phyloP scores from a whole-genome alignment of 2,113 vertebrate species.

The human (Homo sapiens) region DNA sequence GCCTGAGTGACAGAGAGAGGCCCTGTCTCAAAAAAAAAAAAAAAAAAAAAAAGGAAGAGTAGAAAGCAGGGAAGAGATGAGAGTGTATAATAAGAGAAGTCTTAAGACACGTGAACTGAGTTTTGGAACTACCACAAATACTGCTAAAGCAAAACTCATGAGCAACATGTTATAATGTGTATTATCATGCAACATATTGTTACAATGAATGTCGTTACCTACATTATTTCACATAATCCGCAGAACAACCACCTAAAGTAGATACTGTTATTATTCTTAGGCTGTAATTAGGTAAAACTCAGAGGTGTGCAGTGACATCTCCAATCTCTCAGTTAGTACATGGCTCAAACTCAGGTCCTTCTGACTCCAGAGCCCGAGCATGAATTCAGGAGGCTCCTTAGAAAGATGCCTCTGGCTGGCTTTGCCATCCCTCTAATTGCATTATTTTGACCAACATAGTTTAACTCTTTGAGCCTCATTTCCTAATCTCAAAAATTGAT shows the following conservation, averaged over 20 bases:
- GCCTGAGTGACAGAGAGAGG: too few relatives aligned
- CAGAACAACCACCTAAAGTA: not conserved
- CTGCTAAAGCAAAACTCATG: not conserved
- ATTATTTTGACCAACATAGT: not conserved
- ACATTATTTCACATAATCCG: not conserved
- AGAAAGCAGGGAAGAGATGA: not conserved
- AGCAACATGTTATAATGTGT: not conserved
- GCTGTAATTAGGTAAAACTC: not conserved
- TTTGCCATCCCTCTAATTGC: not conserved
- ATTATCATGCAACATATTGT: not conserved
- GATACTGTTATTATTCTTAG: not conserved
- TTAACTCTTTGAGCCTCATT: not conserved
- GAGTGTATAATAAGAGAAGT: not conserved
- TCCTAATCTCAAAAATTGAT: slow-evolving; percentile 23
- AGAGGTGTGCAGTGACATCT: not conserved
- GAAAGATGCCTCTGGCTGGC: not conserved
- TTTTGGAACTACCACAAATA: not conserved
- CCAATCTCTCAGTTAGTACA: not conserved
- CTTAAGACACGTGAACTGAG: not conserved
- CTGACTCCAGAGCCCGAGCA: not conserved
- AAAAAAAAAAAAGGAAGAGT: not conserved
- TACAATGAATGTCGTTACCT: not conserved
- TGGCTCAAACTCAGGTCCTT: not conserved
- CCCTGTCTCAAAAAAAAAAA: too few relatives aligned
- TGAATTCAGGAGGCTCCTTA: not conserved